These are phyloP conservation scores for Priocnemis perturbator DNA, from an alignment of 2,888 invertebrate genomes.

Conservation along the genomic window DNA sequence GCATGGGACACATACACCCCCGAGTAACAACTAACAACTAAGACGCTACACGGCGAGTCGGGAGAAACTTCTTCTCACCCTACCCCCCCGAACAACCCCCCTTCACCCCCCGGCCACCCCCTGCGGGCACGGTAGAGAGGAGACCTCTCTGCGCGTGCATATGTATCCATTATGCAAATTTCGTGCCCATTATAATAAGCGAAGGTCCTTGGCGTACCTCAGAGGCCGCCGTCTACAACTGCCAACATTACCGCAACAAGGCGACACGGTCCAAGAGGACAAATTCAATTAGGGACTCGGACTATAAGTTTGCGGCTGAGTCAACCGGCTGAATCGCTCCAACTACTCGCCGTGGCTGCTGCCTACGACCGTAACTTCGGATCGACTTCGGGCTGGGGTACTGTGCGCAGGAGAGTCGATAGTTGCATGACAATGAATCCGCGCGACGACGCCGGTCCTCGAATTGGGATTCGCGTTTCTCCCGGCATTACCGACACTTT, in stretches of 20 bases:
- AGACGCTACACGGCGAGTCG: conserved; percentile 65
- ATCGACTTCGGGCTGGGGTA: conserved; percentile 38
- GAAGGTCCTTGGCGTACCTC: conserved; percentile 69
- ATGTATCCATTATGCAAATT: conserved; percentile 75
- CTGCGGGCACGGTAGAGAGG: conserved; percentile 46
- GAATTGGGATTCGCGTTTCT: background rate
- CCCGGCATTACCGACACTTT: background rate
- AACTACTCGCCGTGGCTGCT: conserved; percentile 25
- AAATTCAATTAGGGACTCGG: conserved; percentile 70
- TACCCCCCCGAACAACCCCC: no score
- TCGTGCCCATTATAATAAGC: conserved; percentile 74
- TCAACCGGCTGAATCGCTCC: conserved; percentile 54
- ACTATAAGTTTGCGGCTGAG: conserved; percentile 65
- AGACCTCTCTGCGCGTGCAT: conserved; percentile 68
- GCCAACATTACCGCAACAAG: conserved; percentile 71
- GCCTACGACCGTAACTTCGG: conserved; percentile 36
- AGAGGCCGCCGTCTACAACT: conserved; percentile 65
- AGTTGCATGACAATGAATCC: conserved; percentile 49
- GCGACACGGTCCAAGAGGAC: conserved; percentile 65
- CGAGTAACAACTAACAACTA: conserved; percentile 73
- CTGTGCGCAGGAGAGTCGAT: conserved; percentile 40
- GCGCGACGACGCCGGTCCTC: conserved; percentile 8
- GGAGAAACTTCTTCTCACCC: conserved; percentile 51
- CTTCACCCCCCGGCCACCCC: conserved; percentile 5
- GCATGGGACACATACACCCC: conserved; percentile 64